Base-by-base conservation (phyloP, 2,888 invertebrate genomes). In the Apantesis nais region DNA sequence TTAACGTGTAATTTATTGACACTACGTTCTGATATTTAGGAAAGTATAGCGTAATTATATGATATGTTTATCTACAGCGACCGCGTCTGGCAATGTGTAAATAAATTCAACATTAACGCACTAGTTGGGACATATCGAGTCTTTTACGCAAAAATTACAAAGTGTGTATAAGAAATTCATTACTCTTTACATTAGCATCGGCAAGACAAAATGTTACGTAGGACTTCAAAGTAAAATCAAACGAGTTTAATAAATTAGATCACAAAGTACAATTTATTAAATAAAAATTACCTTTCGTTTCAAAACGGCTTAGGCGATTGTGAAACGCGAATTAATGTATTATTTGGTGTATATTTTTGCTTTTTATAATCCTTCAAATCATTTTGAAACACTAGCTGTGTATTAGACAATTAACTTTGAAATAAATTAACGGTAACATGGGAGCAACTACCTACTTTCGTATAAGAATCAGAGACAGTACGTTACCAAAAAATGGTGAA, bases 1-100 rank as follows among this genome's bases (percentile, higher is more conserved):
- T 94, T 92, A 92, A 85, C 83, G 78, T 72, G 86, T 91, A 90
- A 94, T 94, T 93, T 94, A 94, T 93, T 88, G 89, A 88, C 88
- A 87, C 89, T 87, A 82, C 86, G 86, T 86, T 86, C 84, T 82
- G 86, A 89, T 89, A 86, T 85, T 86, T 83, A 85, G 85, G 88
- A 87, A 87, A 86, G 84, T 83, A 82, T 85, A 86, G 83, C 85
- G 82, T 83, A 81, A 83, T 78, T 80, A 81, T 80, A 79, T 74
- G 74, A 78, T 74, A 78, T 78, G 81, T 83, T 83, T 82, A 82
- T 83, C 75, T 83, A 74, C 70, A 37, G 73, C 68, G 74, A 73
- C 72, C 71, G 74, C 75, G 77, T 75, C 74, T 74, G 69, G 64
- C 71, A 60, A 63, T 66, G 71, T 75, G 72, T 77, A 74, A 73